These are phyloP conservation scores for Drosophila ustulata DNA, from an alignment of 2,888 invertebrate genomes.

Conservation along the genomic window DNA sequence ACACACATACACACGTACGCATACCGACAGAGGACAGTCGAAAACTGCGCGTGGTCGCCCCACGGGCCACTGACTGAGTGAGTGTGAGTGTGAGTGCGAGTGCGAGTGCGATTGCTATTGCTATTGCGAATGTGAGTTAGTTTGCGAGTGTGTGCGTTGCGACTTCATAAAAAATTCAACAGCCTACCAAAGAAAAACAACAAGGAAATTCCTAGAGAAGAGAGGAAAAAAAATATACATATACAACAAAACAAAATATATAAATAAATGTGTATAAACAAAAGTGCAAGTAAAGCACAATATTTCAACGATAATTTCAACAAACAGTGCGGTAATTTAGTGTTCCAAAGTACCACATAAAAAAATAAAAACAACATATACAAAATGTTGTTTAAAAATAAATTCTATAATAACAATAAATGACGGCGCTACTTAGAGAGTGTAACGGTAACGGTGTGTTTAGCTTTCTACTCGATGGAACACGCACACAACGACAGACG, in stretches of 20 bases:
- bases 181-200: slow-evolving; percentile 55
- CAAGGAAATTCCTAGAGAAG: slow-evolving; percentile 27
- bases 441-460: slow-evolving; percentile 24
- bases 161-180: slow-evolving; percentile 73
- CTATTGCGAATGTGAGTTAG: slow-evolving; percentile 1
- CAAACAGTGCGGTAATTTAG: slow-evolving; percentile 32
- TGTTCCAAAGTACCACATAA: slow-evolving; percentile 13
- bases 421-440: slow-evolving; percentile 4
- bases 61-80: slow-evolving; percentile 24
- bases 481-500: slow-evolving; percentile 13
- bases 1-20: slow-evolving; percentile 23
- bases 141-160: slow-evolving; percentile 34
- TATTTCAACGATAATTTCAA: slow-evolving; percentile 47
- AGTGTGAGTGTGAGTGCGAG: slow-evolving; percentile 23
- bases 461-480: slow-evolving; percentile 24
- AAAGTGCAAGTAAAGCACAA: slow-evolving; percentile 34
- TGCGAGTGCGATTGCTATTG: slow-evolving; percentile 1
- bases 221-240: slow-evolving; percentile 21
- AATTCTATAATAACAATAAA: slow-evolving; percentile 36
- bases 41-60: slow-evolving; percentile 54
- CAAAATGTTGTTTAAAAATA: slow-evolving; percentile 28
- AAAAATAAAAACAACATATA: slow-evolving; percentile 3
- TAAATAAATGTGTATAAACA: slow-evolving; percentile 56
- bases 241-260: slow-evolving; percentile 33
- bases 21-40: slow-evolving; percentile 45